Evolutionary conservation across 2,888 invertebrate genomes (phyloP), one percentile per base, ranked within the genome.

Genomic region (Holacanthella duospinosa): DNA sequence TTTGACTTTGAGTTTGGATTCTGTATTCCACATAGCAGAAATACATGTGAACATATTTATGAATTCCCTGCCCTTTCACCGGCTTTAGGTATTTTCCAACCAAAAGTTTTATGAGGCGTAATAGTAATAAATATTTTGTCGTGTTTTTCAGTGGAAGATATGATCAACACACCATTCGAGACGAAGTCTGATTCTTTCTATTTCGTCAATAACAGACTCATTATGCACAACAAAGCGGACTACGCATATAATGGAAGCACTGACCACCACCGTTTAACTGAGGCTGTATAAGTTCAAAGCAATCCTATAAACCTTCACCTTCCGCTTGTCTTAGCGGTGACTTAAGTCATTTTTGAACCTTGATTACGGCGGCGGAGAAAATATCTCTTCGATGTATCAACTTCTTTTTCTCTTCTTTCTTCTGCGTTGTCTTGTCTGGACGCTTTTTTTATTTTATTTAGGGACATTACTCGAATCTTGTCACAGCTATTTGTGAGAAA

Each of bases 1-100:
- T 97, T 99, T 80, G 97, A 99, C 78, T 99, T 99, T 82, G 95
- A 97, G 78, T 99, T 99, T 82, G 97, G 97, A 56, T 99, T 95
- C 79, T 97, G 97, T 78, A 96, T 99, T 79, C 97, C 97, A 55
- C 90, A 90, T 79, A 96, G 94, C 67, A 86, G 89, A 76, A 99
- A 99, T 78, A 93, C 95, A 16, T 96, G 96, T 78, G 97, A 99
- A 80, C 97, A 97, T 79, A 97, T 99, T 79, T 99, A 99, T 75
- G 95, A 97, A 80, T 96, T 99, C 80, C 97, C 97, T 16, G 83
- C 86, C 64, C 82, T 97, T 74, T 86, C 88, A 66, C 82, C 86
- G 60, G 89, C 91, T 75, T 81, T 93, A 75, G 87, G 95, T 95
- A 82, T 84, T 84, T 79, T 12, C 27, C n/a, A n/a, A n/a, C n/a